phyloP scores from a whole-genome alignment of 1,140 invertebrate genomes.

The Listronotus bonariensis region DNA sequence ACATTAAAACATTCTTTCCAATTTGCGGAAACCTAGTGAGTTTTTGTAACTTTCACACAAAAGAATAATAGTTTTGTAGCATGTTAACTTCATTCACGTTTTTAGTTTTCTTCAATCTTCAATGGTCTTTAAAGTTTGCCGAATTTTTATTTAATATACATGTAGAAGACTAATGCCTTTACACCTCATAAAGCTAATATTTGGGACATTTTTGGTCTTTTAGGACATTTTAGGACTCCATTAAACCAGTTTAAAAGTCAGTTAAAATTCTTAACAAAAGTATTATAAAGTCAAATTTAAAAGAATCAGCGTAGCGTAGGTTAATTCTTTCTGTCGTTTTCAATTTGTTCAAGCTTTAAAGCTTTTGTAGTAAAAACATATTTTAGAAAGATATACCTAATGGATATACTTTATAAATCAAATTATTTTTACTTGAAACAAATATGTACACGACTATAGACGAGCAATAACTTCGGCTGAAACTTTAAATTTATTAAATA shows the following conservation, averaged over 20 bases:
- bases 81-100: neutral
- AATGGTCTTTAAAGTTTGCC: too few relatives aligned
- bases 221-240: constrained; percentile 15
- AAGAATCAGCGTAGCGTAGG: constrained; percentile 7
- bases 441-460: too few relatives aligned
- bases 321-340: constrained; percentile 13
- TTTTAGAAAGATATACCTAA: neutral
- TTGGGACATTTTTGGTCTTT: constrained; percentile 18
- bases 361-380: constrained; percentile 4
- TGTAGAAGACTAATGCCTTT: constrained; percentile 18
- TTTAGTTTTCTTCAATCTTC: neutral
- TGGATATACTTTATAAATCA: too few relatives aligned
- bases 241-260: constrained; percentile 24
- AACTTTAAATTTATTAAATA: too few relatives aligned
- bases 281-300: constrained; percentile 1
- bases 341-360: constrained; percentile 17
- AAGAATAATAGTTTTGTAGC: too few relatives aligned
- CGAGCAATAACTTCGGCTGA: too few relatives aligned
- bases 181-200: constrained; percentile 27
- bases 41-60: too few relatives aligned
- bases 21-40: neutral
- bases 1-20: neutral
- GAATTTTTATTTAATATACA: neutral
- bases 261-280: constrained; percentile 7
- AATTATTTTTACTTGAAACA: too few relatives aligned